These are phyloP conservation scores for Apocrypta bakeri DNA, from an alignment of 1,140 invertebrate genomes.

Conservation along the genomic window DNA sequence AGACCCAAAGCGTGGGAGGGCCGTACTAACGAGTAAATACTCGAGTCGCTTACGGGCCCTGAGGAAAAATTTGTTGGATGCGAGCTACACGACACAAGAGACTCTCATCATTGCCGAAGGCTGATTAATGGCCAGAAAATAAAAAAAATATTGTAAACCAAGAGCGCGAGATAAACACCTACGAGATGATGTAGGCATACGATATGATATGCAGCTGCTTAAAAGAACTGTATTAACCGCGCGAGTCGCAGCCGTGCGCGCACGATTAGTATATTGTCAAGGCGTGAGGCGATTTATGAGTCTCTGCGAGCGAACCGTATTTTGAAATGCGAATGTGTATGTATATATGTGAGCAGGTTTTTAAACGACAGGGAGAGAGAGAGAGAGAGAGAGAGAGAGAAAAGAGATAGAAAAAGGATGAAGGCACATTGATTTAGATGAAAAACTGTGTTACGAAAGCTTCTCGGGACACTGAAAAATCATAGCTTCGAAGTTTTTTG, in stretches of 20 bases:
- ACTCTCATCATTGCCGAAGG: constrained; percentile 58
- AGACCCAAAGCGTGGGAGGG: constrained; percentile 59
- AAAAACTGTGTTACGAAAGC: constrained; percentile 33
- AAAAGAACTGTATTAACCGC: constrained; percentile 24
- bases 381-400: background rate
- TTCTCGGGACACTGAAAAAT: constrained; percentile 25
- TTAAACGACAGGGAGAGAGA: background rate
- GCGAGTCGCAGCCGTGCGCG: no score
- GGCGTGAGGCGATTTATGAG: constrained; percentile 34
- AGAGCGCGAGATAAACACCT: constrained; percentile 10
- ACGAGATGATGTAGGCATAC: background rate
- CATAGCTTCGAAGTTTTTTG: background rate
- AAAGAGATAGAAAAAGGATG: background rate
- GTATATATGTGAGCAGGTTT: background rate
- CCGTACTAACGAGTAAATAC: constrained; percentile 62
- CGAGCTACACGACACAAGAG: constrained; percentile 59
- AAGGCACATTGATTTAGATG: background rate
- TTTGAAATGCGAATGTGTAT: constrained; percentile 5
- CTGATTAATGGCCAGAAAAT: constrained; percentile 59
- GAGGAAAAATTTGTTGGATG: constrained; percentile 64
- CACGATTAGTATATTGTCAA: constrained; percentile 46
- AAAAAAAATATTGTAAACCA: constrained; percentile 35
- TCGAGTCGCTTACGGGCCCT: constrained; percentile 48
- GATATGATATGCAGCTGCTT: constrained; percentile 4
- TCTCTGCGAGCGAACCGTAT: background rate